phyloP scores from a whole-genome alignment of 2,797 vertebrate genomes.

The Pangasius mekongensis region DNA sequence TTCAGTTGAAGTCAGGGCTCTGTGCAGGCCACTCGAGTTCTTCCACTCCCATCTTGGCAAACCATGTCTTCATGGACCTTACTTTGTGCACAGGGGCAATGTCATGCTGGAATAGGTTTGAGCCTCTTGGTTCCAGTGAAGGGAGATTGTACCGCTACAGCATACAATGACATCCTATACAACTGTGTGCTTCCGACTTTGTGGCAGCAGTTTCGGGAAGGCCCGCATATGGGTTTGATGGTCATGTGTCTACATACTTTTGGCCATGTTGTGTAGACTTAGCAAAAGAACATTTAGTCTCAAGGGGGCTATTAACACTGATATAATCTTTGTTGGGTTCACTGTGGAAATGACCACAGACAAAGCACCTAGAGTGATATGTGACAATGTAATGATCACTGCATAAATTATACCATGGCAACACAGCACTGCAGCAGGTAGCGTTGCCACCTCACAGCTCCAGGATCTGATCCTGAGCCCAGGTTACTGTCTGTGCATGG shows the following conservation, averaged over 20 bases:
- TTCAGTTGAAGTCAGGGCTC: not conserved
- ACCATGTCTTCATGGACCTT: not conserved
- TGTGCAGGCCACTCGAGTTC: not conserved
- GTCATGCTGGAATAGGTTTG: not conserved
- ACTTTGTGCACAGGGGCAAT: not conserved
- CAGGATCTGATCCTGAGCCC: not conserved
- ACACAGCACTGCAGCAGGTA: not conserved
- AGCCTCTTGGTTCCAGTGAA: not conserved
- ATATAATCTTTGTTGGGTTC: not conserved
- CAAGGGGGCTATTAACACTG: not conserved
- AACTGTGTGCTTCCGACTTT: not conserved
- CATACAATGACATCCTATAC: not conserved
- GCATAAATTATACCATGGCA: not conserved
- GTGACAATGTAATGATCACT: not conserved
- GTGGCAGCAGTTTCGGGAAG: not conserved
- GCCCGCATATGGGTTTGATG: not conserved
- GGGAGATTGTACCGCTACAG: not conserved
- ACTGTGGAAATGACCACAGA: not conserved
- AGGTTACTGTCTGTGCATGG: not conserved
- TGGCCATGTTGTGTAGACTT: not conserved
- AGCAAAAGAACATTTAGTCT: not conserved
- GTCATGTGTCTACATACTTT: not conserved
- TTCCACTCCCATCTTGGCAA: not conserved
- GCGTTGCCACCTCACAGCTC: not conserved
- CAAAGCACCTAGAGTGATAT: not conserved